phyloP scores from a whole-genome alignment of 2,888 invertebrate species.

The Deilephila porcellus region DNA sequence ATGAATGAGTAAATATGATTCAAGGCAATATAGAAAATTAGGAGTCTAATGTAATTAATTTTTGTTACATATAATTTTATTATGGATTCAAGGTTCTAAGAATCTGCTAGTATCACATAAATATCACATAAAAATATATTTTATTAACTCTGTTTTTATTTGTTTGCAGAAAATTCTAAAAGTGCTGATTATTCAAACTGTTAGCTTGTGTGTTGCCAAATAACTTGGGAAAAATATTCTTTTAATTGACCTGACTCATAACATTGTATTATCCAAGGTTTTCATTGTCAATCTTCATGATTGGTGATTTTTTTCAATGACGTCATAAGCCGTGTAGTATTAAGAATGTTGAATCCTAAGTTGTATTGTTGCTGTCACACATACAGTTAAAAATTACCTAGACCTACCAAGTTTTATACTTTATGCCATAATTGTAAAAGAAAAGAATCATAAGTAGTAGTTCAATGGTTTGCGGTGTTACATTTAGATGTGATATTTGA shows the following conservation, averaged over 20 bases:
- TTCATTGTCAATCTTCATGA: neutral
- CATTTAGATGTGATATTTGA: conserved; percentile 1
- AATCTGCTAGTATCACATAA: too few species aligned
- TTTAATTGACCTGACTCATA: too few species aligned
- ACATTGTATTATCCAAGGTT: too few species aligned
- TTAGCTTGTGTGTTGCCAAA: neutral
- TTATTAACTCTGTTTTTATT: neutral
- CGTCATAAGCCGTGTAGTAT: neutral
- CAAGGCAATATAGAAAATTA: too few species aligned
- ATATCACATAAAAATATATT: too few species aligned
- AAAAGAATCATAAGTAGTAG: neutral
- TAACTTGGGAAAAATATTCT: neutral
- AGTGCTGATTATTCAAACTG: neutral
- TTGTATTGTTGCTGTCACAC: too few species aligned
- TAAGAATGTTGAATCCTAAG: neutral
- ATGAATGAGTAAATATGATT: too few species aligned
- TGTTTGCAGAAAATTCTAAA: neutral
- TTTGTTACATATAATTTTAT: too few species aligned
- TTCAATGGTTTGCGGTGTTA: neutral
- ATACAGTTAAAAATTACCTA: too few species aligned
- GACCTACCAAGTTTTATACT: neutral
- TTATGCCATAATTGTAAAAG: neutral
- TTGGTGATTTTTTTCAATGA: neutral
- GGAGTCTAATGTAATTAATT: too few species aligned
- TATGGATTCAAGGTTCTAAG: too few species aligned